Evolutionary conservation across 2,113 vertebrate species (phyloP).

Genomic region (Phyllopteryx taeniolatus): DNA sequence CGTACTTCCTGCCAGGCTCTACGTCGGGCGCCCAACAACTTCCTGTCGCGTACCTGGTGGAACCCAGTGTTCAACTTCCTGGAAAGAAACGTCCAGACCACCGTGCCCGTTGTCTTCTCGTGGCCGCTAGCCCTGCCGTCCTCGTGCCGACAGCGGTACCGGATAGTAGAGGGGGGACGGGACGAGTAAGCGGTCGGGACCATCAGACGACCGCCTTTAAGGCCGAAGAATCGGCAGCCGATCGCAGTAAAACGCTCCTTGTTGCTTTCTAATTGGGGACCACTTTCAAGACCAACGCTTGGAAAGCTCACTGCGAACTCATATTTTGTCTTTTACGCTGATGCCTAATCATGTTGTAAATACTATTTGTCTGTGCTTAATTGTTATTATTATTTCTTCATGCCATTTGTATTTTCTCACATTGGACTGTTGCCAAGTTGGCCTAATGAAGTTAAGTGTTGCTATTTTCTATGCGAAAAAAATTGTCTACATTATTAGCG

Average conservation of each 20-base stretch:
- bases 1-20: constrained; percentile 68
- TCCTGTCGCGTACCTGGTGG: constrained; percentile 89
- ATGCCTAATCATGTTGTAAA: too few species aligned
- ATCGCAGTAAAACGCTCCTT: background rate
- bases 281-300: too few species aligned
- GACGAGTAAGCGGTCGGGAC: constrained; percentile 48
- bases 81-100: constrained; percentile 85
- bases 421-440: too few species aligned
- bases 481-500: too few species aligned
- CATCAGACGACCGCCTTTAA: background rate
- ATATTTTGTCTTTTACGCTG: too few species aligned
- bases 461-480: too few species aligned
- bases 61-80: constrained; percentile 88
- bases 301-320: background rate
- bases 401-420: too few species aligned
- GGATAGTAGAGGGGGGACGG: constrained; percentile 79
- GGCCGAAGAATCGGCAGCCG: too few species aligned
- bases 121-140: constrained; percentile 84
- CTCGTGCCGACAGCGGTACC: constrained; percentile 86
- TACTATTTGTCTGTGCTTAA: too few species aligned
- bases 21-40: constrained; percentile 82
- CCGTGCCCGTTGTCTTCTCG: constrained; percentile 84
- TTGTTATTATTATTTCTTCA: too few species aligned
- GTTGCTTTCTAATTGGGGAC: too few species aligned
- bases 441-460: too few species aligned